Percentiles rank a stretch among this genome's conserved stretches.
phyloP scores from a whole-genome alignment of 2,113 vertebrate species.

The Myocastor coypus region DNA sequence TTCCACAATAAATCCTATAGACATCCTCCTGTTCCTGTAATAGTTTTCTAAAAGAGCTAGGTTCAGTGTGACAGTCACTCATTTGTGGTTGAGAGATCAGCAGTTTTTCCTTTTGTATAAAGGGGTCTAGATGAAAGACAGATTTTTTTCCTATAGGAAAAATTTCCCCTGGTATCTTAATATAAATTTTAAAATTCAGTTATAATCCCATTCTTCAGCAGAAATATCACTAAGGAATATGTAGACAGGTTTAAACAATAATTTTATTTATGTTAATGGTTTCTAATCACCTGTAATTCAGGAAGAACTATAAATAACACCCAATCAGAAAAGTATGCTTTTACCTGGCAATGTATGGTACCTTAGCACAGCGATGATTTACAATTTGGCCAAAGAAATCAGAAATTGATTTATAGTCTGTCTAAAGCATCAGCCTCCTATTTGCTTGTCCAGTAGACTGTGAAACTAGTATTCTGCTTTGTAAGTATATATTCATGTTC shows the following conservation, averaged over 20 bases:
- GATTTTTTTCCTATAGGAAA: not conserved
- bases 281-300: constrained; percentile 50
- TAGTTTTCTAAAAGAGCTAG: not conserved
- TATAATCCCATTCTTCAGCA: constrained; percentile 42
- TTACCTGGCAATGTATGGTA: constrained; percentile 62
- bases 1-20: not conserved
- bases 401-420: constrained; percentile 82
- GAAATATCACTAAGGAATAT: constrained; percentile 42
- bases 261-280: constrained; percentile 47
- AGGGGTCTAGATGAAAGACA: not conserved
- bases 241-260: not conserved
- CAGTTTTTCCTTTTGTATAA: constrained; percentile 11
- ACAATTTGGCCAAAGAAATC: constrained; percentile 80
- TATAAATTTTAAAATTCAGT: not conserved
- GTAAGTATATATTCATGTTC: constrained; percentile 77
- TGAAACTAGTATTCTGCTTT: constrained; percentile 79
- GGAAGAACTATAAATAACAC: constrained; percentile 58
- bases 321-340: not conserved
- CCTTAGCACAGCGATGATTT: constrained; percentile 76
- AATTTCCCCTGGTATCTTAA: constrained; percentile 37
- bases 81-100: not conserved
- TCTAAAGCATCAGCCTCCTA: constrained; percentile 74
- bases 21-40: not conserved
- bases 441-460: constrained; percentile 78
- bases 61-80: not conserved